Evolutionary conservation across 2,888 invertebrate genomes (phyloP).

Genomic region (Clanis bilineata): DNA sequence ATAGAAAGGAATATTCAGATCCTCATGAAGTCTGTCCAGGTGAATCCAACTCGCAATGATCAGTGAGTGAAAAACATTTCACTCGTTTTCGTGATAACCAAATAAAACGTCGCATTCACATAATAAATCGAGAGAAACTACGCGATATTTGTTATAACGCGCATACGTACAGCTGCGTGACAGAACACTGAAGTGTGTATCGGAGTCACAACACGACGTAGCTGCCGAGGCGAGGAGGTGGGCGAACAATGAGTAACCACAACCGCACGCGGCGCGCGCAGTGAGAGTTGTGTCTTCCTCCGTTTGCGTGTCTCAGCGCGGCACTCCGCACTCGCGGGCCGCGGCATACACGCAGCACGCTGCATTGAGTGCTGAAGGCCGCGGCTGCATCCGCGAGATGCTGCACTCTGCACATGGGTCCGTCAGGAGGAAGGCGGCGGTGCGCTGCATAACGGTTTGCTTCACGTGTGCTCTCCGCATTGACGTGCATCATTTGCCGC

Average conservation of each 20-base stretch:
- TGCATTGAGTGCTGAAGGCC: conserved; percentile 37
- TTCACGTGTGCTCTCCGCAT: neutral
- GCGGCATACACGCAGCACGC: conserved; percentile 24
- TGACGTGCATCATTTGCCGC: conserved; percentile 21
- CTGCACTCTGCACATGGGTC: conserved; percentile 51
- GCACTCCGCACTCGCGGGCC: no score
- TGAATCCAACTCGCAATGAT: conserved; percentile 52
- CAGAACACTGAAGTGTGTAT: conserved; percentile 61
- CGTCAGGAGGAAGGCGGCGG: conserved; percentile 27
- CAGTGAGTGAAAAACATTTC: conserved; percentile 71
- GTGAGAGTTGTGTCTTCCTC: conserved; percentile 71
- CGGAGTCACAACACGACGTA: conserved; percentile 44
- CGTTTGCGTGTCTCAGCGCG: conserved; percentile 50
- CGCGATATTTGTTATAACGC: conserved; percentile 61
- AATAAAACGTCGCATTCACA: conserved; percentile 74
- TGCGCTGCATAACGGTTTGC: conserved; percentile 17
- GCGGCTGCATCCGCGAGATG: conserved; percentile 61
- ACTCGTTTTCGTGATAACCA: conserved; percentile 67
- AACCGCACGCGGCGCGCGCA: conserved; percentile 78
- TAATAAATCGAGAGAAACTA: conserved; percentile 74
- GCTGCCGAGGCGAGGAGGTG: conserved; percentile 53
- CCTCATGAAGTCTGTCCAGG: conserved; percentile 69
- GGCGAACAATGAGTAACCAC: conserved; percentile 63
- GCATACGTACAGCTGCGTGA: conserved; percentile 60
- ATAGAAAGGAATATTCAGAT: conserved; percentile 53